Base-by-base conservation (phyloP, 2,797 vertebrate genomes). In the Manis pentadactyla region DNA sequence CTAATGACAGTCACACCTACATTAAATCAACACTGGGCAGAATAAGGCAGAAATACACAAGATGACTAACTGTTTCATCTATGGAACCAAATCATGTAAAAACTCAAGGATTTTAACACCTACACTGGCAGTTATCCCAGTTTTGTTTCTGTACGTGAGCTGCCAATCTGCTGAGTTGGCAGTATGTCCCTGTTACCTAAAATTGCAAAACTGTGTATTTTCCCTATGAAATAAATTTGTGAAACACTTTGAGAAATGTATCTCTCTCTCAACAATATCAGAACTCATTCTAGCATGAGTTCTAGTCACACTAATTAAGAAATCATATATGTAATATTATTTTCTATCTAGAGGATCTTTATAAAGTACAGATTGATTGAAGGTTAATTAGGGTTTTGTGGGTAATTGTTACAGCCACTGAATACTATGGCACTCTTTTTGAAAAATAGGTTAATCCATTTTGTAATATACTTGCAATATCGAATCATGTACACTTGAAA, bases 281-380 rank as follows among this genome's bases (percentile, higher is more conserved):
- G 95, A 98, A 99, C 96, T 98, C 98, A 78, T 97, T 98, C 99
- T 99, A 99, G 98, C 98, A 98, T 98, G 39, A 42, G 39, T 42
- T 42, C 39, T 42, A 42, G 99, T 97, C 98, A 98, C 99, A 99
- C 99, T 99, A 99, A 98, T 99, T 98, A 98, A 99, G 99, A 99
- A 99, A 99, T 99, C 99, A 99, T 99, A 99, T 99, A 99, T 98
- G 98, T 97, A 99, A 98, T 98, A 97, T 98, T 97, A 98, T 98
- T 98, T 99, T 98, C 98, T 99, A 99, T 98, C 98, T 99, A 61
- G 21, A 92, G 17, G 98, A 99, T 98, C 98, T 99, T 99, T 99
- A 99, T 98, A 99, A 99, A 99, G 99, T 99, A 99, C 98, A 99
- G 99, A 99, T 97, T 29, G 98, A 99, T 99, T 99, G 99, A 99